These are phyloP conservation scores for Oreochromis spilurus DNA, from an alignment of 2,113 vertebrate genomes.

Conservation along the genomic window DNA sequence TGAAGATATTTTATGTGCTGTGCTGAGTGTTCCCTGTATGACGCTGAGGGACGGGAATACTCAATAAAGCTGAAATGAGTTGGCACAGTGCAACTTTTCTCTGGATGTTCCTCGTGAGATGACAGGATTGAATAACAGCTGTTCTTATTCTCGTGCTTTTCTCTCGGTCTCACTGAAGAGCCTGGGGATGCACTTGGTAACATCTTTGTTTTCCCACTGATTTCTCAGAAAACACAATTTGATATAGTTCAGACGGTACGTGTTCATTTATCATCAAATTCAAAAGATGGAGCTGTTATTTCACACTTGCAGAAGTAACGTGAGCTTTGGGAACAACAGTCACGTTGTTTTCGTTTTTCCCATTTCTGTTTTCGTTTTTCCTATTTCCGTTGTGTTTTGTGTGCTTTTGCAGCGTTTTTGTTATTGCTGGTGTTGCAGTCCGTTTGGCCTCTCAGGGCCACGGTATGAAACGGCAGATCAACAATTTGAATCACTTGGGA, in stretches of 20 bases:
- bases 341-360: rapidly evolving
- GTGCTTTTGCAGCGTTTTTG: too few relatives aligned
- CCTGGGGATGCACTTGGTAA: not conserved
- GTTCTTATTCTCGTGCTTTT: not conserved
- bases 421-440: too few relatives aligned
- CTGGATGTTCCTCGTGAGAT: not conserved
- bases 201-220: not conserved
- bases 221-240: not conserved
- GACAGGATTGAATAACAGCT: not conserved
- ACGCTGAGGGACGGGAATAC: not conserved
- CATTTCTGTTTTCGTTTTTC: too few relatives aligned
- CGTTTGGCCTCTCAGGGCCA: too few relatives aligned
- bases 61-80: not conserved
- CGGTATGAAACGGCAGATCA: too few relatives aligned
- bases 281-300: not conserved
- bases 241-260: not conserved
- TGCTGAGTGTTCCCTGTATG: not conserved
- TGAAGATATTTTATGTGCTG: not conserved
- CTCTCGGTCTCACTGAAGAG: not conserved
- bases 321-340: not conserved
- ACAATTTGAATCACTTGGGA: too few relatives aligned
- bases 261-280: not conserved
- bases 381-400: too few relatives aligned
- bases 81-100: not conserved
- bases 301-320: not conserved